Conservation (phyloP, 1,140 invertebrate species). For the Araneus ventricosus region DNA sequence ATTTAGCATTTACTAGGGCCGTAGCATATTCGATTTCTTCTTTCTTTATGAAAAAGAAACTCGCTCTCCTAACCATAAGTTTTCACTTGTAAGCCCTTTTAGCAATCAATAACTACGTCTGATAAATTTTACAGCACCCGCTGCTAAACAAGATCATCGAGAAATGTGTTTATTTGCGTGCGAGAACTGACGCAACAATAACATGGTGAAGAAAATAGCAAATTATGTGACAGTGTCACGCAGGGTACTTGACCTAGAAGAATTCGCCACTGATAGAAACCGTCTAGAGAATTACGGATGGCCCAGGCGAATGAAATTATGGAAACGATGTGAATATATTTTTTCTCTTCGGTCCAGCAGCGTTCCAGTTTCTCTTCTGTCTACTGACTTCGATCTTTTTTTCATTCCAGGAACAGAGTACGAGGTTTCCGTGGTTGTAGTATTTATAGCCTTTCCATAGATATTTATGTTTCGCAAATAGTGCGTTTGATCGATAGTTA, state of each 20-base stretch:
- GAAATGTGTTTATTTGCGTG: conserved; percentile 55
- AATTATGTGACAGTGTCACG: conserved; percentile 63
- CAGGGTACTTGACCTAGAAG: conserved; percentile 63
- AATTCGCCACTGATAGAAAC: conserved; percentile 32
- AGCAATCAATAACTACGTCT: conserved; percentile 10
- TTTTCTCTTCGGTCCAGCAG: background rate
- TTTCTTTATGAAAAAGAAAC: too few species aligned
- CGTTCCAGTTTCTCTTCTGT: background rate
- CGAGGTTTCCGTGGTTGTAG: background rate
- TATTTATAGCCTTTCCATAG: background rate
- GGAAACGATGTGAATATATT: conserved; percentile 44
- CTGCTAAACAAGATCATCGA: conserved; percentile 22
- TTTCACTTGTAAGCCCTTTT: background rate
- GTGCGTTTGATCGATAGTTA: conserved; percentile 31
- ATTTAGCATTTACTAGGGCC: background rate
- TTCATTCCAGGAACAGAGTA: background rate
- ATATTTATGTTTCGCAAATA: conserved; percentile 1
- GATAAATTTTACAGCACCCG: conserved; percentile 8
- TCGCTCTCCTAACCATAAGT: background rate
- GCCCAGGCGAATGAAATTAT: conserved; percentile 42
- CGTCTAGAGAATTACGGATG: conserved; percentile 6
- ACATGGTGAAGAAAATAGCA: conserved; percentile 27
- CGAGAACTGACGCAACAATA: conserved; percentile 47
- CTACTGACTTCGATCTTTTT: background rate
- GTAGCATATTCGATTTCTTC: background rate